A percentile compares a stretch with the other conserved stretches of the same genome.
Evolutionary conservation across 2,113 vertebrate species (phyloP).

Genomic region (Dasyornis broadbenti): DNA sequence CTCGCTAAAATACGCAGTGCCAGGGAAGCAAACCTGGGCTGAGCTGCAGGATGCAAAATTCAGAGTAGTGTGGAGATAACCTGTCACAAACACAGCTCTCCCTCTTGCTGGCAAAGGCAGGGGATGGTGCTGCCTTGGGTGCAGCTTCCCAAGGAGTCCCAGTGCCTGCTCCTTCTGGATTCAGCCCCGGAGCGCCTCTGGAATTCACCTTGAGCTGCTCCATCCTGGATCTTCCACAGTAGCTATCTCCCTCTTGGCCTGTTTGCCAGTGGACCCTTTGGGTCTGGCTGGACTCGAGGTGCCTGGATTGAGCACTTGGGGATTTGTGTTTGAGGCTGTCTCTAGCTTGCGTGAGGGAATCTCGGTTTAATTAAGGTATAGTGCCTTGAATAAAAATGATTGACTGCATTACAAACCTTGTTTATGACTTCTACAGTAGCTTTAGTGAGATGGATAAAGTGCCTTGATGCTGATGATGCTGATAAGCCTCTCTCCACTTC

Average conservation of each 20-base stretch:
- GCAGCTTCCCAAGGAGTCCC: not conserved
- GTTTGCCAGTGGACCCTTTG: too few relatives aligned
- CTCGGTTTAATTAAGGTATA: not conserved
- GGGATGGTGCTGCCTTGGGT: not conserved
- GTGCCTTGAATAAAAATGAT: not conserved
- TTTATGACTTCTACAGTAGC: not conserved
- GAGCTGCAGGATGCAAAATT: not conserved
- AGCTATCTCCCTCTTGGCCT: not conserved
- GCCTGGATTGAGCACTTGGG: not conserved
- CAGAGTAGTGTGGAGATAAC: not conserved
- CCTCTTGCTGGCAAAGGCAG: not conserved
- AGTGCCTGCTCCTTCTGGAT: not conserved
- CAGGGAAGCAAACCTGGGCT: not conserved
- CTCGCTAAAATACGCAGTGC: not conserved
- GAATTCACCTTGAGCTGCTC: not conserved
- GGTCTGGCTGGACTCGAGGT: not conserved
- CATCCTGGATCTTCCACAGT: not conserved
- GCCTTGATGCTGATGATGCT: not conserved
- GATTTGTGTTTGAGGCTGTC: not conserved
- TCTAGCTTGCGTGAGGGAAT: not conserved
- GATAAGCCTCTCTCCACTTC: not conserved
- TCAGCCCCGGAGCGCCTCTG: fast-evolving
- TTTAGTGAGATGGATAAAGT: not conserved
- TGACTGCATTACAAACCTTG: not conserved
- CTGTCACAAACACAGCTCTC: not conserved